These are phyloP conservation scores for Diplazon laetatorius DNA, from an alignment of 2,888 invertebrate species.

Conservation along the genomic window DNA sequence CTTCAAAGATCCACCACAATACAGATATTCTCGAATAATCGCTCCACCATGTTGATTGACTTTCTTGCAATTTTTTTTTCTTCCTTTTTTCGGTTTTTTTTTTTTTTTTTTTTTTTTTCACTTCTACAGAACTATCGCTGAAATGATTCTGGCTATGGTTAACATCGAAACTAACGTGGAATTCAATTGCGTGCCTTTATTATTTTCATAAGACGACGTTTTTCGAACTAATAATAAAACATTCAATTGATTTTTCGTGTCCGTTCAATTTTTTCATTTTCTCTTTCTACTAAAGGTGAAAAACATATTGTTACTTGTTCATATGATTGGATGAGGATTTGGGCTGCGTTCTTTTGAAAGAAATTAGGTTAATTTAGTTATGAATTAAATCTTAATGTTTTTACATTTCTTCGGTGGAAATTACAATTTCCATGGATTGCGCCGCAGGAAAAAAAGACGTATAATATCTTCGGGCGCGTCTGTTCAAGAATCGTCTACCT, in stretches of 20 bases:
- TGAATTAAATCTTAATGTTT: too few relatives aligned
- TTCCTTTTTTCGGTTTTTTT: constrained; percentile 60
- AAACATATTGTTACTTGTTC: too few relatives aligned
- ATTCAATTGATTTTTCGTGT: not conserved
- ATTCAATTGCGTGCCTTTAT: not conserved
- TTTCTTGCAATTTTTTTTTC: constrained; percentile 64
- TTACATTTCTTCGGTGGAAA: too few relatives aligned
- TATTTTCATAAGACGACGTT: not conserved
- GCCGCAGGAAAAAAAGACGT: too few relatives aligned
- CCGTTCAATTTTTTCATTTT: not conserved
- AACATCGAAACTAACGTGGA: not conserved
- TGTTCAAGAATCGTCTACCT: not conserved
- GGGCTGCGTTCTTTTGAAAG: too few relatives aligned
- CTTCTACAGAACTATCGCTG: not conserved
- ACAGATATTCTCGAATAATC: constrained; percentile 39
- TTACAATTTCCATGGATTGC: too few relatives aligned
- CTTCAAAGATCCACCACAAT: constrained; percentile 70
- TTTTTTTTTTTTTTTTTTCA: constrained; percentile 41
- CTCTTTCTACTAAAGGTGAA: too few relatives aligned
- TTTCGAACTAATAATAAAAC: not conserved
- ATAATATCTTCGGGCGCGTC: too few relatives aligned
- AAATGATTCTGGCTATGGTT: not conserved
- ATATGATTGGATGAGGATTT: too few relatives aligned
- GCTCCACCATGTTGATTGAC: constrained; percentile 66
- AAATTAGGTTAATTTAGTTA: too few relatives aligned